Conservation (phyloP, 2,797 vertebrate genomes). For the Poecilia velifera region DNA sequence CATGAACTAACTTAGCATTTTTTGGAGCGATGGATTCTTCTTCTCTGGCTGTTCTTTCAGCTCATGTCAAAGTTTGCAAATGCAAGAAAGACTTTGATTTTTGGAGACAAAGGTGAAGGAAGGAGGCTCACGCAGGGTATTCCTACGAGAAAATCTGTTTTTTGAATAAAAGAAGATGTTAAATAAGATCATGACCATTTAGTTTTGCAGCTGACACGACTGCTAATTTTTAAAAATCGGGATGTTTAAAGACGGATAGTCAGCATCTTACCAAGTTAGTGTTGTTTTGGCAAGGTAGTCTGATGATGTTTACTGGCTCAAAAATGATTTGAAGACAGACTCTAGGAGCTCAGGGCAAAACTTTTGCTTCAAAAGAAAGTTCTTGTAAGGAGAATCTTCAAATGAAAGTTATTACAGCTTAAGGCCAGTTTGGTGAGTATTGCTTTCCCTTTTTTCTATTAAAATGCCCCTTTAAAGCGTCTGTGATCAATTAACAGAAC, state of each 20-base stretch:
- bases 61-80: too few species aligned
- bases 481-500: background rate
- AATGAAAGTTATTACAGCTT: background rate
- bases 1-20: background rate
- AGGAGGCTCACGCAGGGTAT: background rate
- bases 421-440: background rate
- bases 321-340: background rate
- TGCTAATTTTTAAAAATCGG: background rate
- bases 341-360: background rate
- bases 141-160: background rate
- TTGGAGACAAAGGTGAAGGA: background rate
- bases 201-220: background rate
- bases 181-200: background rate
- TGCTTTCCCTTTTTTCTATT: background rate
- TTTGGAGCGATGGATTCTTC: background rate
- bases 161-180: background rate
- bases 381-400: conserved; percentile 1
- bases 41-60: background rate
- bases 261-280: background rate
- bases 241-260: background rate
- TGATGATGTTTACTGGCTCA: background rate
- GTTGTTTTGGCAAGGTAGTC: background rate
- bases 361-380: background rate
- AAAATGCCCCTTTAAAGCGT: background rate
- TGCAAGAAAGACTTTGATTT: background rate